Evolutionary conservation across 2,113 vertebrate species (phyloP).

Genomic region (Microtus ochrogaster): DNA sequence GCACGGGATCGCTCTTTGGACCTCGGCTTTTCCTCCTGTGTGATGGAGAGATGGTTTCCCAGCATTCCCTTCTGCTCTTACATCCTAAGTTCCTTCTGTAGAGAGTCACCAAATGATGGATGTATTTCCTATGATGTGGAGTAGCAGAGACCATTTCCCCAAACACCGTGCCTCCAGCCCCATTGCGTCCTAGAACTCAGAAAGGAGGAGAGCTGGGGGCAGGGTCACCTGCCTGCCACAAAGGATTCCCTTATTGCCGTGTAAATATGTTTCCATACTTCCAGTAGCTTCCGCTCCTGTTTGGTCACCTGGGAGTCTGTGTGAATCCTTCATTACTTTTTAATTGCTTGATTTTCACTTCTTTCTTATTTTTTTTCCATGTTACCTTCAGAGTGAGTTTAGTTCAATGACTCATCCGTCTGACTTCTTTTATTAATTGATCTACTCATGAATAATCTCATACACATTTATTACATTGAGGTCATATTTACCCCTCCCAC

Average conservation of each 20-base stretch:
- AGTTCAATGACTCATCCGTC: slow-evolving; percentile 66
- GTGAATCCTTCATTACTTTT: slow-evolving; percentile 60
- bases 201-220: not conserved
- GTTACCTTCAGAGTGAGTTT: slow-evolving; percentile 59
- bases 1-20: not conserved
- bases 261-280: not conserved
- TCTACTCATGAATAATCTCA: not conserved
- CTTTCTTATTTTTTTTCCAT: not conserved
- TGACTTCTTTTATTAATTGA: not conserved
- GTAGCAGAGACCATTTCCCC: not conserved
- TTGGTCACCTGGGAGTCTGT: slow-evolving; percentile 53
- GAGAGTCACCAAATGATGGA: not conserved
- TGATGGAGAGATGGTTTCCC: not conserved
- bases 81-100: not conserved
- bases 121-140: accelerated
- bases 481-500: not conserved
- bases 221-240: not conserved
- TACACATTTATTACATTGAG: not conserved
- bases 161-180: accelerated
- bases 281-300: not conserved
- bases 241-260: not conserved
- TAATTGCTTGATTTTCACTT: slow-evolving; percentile 10
- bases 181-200: not conserved
- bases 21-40: not conserved
- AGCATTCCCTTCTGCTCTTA: not conserved